phyloP scores from a whole-genome alignment of 1,140 invertebrate genomes.

The Drosophila ananassae region DNA sequence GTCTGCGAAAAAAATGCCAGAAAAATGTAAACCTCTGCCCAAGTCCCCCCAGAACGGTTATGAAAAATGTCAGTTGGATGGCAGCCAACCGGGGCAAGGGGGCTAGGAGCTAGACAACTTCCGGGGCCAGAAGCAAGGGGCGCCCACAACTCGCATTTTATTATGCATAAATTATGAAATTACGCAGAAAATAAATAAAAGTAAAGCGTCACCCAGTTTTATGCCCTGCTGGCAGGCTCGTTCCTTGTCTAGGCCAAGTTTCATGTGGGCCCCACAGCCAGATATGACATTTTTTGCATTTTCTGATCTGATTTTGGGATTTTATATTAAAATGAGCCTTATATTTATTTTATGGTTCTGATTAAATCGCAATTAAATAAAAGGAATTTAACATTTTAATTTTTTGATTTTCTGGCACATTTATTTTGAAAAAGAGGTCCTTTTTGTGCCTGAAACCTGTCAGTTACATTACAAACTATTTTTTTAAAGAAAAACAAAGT shows the following conservation, averaged over 20 bases:
- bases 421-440: no score
- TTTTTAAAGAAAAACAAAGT: not conserved
- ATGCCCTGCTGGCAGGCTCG: slow-evolving; percentile 12
- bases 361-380: no score
- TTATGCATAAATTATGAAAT: slow-evolving; percentile 74
- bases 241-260: slow-evolving; percentile 10
- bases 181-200: slow-evolving; percentile 58
- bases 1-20: slow-evolving; percentile 21
- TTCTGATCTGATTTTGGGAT: not conserved
- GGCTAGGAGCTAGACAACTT: not conserved
- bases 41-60: slow-evolving; percentile 15
- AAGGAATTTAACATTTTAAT: no score
- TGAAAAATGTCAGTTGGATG: slow-evolving; percentile 62
- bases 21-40: slow-evolving; percentile 34
- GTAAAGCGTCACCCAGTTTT: slow-evolving; percentile 47
- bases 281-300: slow-evolving; percentile 3
- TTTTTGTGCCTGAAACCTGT: no score
- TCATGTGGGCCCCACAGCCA: not conserved
- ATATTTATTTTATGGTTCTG: no score
- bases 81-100: slow-evolving; percentile 26
- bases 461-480: not conserved
- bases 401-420: no score
- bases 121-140: slow-evolving; percentile 9
- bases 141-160: slow-evolving; percentile 55
- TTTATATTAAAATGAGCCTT: not conserved